These are phyloP conservation scores for Tryphoninae sp. DNA, from an alignment of 2,888 invertebrate genomes.

Conservation along the genomic window DNA sequence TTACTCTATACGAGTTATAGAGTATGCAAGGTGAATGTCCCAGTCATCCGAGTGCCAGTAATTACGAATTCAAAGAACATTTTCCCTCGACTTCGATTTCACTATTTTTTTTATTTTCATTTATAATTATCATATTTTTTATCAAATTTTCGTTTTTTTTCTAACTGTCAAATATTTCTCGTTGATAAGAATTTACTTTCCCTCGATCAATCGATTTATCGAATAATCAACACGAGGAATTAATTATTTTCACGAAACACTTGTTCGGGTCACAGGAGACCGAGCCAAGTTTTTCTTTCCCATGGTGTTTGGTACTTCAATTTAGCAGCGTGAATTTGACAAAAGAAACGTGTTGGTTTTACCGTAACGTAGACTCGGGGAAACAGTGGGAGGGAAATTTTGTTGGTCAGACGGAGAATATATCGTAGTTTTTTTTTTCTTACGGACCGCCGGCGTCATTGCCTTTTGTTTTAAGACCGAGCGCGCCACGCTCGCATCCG, in stretches of 20 bases:
- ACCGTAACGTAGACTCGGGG: neutral
- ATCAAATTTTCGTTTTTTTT: neutral
- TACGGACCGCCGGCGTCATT: conserved; percentile 57
- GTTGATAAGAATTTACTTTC: neutral
- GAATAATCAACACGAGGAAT: neutral
- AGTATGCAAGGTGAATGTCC: conserved; percentile 31
- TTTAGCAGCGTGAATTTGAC: conserved; percentile 54
- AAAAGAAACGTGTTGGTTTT: conserved; percentile 51
- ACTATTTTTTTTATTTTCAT: neutral
- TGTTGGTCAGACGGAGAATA: neutral
- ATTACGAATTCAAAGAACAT: conserved; percentile 7
- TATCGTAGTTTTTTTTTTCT: neutral
- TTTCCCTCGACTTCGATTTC: neutral
- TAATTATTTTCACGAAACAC: conserved; percentile 36
- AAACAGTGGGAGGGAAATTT: no score
- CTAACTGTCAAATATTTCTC: neutral
- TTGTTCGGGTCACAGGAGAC: conserved; percentile 44
- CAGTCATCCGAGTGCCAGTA: neutral
- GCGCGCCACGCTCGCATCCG: conserved; percentile 70
- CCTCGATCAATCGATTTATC: neutral
- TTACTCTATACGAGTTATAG: neutral
- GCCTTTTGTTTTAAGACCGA: conserved; percentile 70
- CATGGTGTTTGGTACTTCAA: conserved; percentile 58
- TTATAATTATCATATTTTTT: neutral
- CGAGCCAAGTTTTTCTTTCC: conserved; percentile 26